Conservation (phyloP, 2,888 invertebrate genomes). For the Agrotis ipsilon region DNA sequence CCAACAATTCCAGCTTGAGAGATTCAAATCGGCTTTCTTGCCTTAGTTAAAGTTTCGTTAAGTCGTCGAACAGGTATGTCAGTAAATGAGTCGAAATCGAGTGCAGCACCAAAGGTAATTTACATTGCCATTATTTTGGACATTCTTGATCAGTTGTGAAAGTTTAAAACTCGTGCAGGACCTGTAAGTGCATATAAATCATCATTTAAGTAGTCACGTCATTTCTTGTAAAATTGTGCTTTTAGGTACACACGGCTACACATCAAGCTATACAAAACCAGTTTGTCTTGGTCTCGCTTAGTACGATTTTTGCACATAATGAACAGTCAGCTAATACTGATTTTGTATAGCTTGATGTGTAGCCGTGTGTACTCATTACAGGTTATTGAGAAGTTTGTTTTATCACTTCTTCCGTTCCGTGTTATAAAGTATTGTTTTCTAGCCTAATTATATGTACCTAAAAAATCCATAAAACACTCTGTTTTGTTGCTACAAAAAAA, state of each 20-base stretch:
- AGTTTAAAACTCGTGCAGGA: slow-evolving; percentile 9
- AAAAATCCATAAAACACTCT: no score
- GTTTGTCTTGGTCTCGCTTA: no score
- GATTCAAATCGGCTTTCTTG: not conserved
- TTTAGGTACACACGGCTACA: no score
- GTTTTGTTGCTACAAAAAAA: not conserved
- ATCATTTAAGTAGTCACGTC: slow-evolving; percentile 3
- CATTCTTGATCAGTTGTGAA: slow-evolving; percentile 10
- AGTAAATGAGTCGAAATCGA: slow-evolving; percentile 4
- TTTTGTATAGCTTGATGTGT: no score
- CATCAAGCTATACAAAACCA: no score
- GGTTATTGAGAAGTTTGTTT: not conserved
- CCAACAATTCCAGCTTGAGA: no score
- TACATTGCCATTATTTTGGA: slow-evolving; percentile 7
- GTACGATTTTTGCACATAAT: no score
- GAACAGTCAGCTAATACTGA: no score
- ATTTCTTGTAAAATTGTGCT: not conserved
- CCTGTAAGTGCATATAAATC: not conserved
- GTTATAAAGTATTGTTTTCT: no score
- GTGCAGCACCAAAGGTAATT: not conserved
- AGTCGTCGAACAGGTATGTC: not conserved
- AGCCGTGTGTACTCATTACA: not conserved
- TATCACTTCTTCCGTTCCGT: not conserved
- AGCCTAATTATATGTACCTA: not conserved
- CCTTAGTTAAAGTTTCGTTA: not conserved